Evolutionary conservation across 2,797 vertebrate genomes (phyloP).

Genomic region (Melanotaenia trifasciata): DNA sequence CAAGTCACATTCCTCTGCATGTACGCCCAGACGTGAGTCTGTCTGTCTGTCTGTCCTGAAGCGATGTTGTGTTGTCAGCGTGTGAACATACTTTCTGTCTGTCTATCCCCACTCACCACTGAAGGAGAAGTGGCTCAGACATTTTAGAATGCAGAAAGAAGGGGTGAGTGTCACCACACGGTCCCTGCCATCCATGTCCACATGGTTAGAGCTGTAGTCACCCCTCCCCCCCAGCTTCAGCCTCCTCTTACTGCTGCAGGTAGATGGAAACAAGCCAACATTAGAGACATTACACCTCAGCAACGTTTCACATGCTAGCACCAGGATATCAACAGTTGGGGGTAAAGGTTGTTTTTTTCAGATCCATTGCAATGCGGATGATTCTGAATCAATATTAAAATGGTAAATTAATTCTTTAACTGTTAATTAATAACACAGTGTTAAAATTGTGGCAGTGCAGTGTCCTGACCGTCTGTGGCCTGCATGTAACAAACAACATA

Average conservation of each 20-base stretch:
- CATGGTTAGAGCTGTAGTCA: slow-evolving; percentile 19
- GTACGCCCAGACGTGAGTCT: neutral
- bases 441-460: no score
- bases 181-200: slow-evolving; percentile 27
- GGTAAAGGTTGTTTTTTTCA: no score
- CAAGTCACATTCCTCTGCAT: neutral
- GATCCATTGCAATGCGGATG: no score
- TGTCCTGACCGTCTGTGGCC: no score
- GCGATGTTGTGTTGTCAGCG: neutral
- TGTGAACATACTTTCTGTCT: slow-evolving; percentile 23
- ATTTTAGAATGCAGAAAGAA: slow-evolving; percentile 83
- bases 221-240: slow-evolving; percentile 18
- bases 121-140: slow-evolving; percentile 86
- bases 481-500: no score
- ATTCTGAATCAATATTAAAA: no score
- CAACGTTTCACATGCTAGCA: no score
- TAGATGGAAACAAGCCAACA: slow-evolving; percentile 5
- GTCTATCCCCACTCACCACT: slow-evolving; percentile 59
- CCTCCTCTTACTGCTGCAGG: neutral
- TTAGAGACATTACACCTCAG: no score
- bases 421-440: no score
- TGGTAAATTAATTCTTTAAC: no score
- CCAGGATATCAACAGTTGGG: no score
- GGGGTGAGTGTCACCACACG: slow-evolving; percentile 81
- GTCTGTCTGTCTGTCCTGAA: neutral